Evolutionary conservation across 2,113 vertebrate species (phyloP).

Genomic region (Corvus moneduloides): DNA sequence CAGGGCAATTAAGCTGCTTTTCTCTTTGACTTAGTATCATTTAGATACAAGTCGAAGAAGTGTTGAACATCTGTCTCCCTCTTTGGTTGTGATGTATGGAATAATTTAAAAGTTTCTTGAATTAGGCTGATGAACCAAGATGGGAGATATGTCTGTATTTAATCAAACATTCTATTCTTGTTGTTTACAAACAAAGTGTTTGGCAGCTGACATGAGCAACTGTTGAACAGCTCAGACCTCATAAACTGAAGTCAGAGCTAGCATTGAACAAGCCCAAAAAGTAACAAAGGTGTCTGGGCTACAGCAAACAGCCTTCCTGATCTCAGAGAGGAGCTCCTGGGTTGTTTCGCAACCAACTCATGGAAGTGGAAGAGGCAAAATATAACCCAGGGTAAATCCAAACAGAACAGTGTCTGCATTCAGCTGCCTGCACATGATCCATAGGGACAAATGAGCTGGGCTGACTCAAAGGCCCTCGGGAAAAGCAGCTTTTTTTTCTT

Average conservation of each 20-base stretch:
- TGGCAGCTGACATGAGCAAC: background rate
- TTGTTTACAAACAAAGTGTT: background rate
- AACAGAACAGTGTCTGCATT: background rate
- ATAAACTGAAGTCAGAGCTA: background rate
- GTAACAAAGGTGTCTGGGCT: background rate
- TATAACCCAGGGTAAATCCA: background rate
- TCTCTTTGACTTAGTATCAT: background rate
- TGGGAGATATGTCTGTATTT: background rate
- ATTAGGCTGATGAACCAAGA: background rate
- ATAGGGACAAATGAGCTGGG: background rate
- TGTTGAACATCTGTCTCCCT: background rate
- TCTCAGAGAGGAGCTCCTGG: background rate
- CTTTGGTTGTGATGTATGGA: background rate
- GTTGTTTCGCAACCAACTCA: slow-evolving; percentile 5
- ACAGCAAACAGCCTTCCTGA: background rate
- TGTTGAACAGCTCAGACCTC: background rate
- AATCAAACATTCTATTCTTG: background rate
- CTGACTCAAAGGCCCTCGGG: background rate
- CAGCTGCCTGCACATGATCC: background rate
- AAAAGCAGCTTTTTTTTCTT: background rate
- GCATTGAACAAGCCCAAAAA: background rate
- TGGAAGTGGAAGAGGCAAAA: background rate
- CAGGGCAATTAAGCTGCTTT: background rate
- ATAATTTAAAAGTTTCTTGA: background rate
- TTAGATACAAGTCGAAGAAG: background rate